Evolutionary conservation across 2,797 vertebrate species (phyloP), one percentile per base, ranked within the genome.

Genomic region (Xenentodon cancila): DNA sequence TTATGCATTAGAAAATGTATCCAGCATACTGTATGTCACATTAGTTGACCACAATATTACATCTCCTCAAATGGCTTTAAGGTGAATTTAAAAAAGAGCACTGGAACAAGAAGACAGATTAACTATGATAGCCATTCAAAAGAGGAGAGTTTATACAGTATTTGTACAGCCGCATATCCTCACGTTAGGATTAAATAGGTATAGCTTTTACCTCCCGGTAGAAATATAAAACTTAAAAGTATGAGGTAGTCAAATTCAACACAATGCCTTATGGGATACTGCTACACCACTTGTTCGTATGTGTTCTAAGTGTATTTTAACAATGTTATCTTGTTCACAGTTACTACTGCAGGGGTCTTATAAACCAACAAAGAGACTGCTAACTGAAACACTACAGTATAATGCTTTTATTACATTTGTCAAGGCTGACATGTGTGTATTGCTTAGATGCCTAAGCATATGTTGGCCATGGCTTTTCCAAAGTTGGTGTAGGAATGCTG

Each of bases 391-490:
- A 45, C 80, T 87, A 79, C 60, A 80, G 49, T 71, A 82, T 82
- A 12, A 80, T 75, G 42, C 75, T 60, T 84, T 92, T 87, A 86
- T 81, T 71, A 65, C 87, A 62, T 82, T 79, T 82, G 59, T 86
- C 77, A 78, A 77, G 64, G 47, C 62, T 40, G 42, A 86, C 52
- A 56, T 84, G 46, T 85, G 46, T 87, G 47, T 77, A 27, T 15
- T 84, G 64, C 67, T 59, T 59, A 2, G 61, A 17, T 63, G 68
- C 71, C 86, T 87, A 68, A 81, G 57, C 84, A 89, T 81, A 75
- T 91, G 77, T 88, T 79, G 34, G 48, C 55, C 52, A 68, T 44
- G 52, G 47, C 50, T 76, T 72, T 59, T 64, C 22, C 59, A 68
- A 59, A 63, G 46, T 27, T 64, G 20, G 37, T 56, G 18, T 68